phyloP scores from a whole-genome alignment of 2,888 invertebrate genomes.

The Amitus sp. region DNA sequence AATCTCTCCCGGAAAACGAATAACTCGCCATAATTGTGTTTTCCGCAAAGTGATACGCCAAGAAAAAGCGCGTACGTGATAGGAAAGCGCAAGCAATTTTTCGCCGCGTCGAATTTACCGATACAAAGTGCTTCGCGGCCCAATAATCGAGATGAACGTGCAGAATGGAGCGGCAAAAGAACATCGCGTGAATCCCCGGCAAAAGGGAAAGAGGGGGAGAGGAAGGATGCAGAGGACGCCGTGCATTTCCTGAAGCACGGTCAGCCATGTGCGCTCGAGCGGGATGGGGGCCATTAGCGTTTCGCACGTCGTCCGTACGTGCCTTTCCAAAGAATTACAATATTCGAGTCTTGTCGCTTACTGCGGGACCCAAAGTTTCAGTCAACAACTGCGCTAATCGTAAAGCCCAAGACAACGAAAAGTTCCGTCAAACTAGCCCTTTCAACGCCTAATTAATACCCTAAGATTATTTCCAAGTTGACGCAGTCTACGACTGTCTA shows the following conservation, averaged over 20 bases:
- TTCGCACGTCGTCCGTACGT: constrained; percentile 48
- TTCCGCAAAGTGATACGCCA: constrained; percentile 1
- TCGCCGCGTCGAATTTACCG: constrained; percentile 14
- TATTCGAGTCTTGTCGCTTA: constrained; percentile 30
- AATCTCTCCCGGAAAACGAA: neutral
- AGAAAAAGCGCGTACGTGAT: constrained; percentile 1
- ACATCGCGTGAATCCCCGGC: constrained; percentile 7
- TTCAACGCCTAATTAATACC: constrained; percentile 54
- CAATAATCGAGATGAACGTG: constrained; percentile 34
- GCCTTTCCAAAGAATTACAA: constrained; percentile 48
- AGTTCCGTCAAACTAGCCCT: constrained; percentile 15
- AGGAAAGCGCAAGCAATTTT: constrained; percentile 2
- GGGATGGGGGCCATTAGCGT: constrained; percentile 43
- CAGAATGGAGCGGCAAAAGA: constrained; percentile 18
- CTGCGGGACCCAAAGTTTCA: constrained; percentile 29
- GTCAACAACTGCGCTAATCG: constrained; percentile 40
- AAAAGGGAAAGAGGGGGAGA: constrained; percentile 21
- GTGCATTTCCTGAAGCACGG: constrained; percentile 44
- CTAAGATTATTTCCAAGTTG: constrained; percentile 51
- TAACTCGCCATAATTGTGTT: constrained; percentile 2
- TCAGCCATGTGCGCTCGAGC: constrained; percentile 40
- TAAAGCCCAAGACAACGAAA: constrained; percentile 36
- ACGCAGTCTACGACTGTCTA: constrained; percentile 18
- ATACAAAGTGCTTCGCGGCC: constrained; percentile 21
- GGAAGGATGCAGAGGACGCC: constrained; percentile 39